Evolutionary conservation across 2,888 invertebrate genomes (phyloP), one percentile per base, ranked within the genome.

Genomic region (Buathra laborator): DNA sequence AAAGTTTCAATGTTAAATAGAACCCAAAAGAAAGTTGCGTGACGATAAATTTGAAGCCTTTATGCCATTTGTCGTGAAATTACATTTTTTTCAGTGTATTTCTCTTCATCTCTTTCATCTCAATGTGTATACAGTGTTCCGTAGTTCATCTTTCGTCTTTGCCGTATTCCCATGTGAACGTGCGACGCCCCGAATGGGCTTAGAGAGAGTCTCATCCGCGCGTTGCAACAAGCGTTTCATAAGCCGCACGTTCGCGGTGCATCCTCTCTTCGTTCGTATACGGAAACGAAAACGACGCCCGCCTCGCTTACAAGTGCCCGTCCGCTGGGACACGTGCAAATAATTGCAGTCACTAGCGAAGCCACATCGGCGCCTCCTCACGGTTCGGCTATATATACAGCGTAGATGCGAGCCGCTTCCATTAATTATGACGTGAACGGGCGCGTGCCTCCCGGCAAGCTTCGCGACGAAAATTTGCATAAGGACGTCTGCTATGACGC

Each of bases 381-480:
- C 37, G 51, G 72, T 62, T 10, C 14, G 37, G 29, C 51, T 44
- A 24, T 67, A 24, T 66, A 29, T 24, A 74, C 48, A 48, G 44
- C 48, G 72, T 32, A 43, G 72, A 80, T 44, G 68, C 68, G 64
- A 19, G 62, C 53, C 48, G 59, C 56, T 77, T 77, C 37, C 74
- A 84, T 81, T 84, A 84, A 84, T 77, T 84, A 84, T 81, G 81
- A 66, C 72, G 53, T 19, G 64, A 81, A 72, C 72, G 77, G 29
- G 59, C 77, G 76, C 72, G 77, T 67, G 84, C 77, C 72, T 67
- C 51, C 53, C 77, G 51, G 67, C 59, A 43, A 32, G 56, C 59
- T 59, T 80, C 48, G 46, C 66, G 37, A 29, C 62, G 53, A 77
- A 81, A 84, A 77, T 84, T 81, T 84, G 72, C 81, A 84, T 77